phyloP scores from a whole-genome alignment of 2,113 vertebrate species.

The Erythrocercus mccallii region DNA sequence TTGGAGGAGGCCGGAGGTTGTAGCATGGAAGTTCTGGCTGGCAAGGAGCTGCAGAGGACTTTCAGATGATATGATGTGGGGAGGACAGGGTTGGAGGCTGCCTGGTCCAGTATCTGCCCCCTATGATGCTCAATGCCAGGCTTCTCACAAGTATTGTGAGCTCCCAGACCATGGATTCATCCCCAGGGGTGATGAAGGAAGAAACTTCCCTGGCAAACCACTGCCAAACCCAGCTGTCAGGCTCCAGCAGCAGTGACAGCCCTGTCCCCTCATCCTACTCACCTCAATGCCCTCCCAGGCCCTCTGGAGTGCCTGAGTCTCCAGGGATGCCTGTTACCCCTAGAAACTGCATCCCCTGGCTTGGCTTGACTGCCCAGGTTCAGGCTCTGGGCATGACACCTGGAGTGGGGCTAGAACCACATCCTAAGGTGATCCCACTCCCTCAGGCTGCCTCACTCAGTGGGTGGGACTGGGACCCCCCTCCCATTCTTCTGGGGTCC shows the following conservation, averaged over 20 bases:
- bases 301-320: background rate
- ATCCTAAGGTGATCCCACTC: accelerated
- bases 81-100: no score
- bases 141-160: background rate
- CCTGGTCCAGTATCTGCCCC: background rate
- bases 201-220: background rate
- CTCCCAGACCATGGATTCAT: background rate
- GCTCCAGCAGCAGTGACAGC: background rate
- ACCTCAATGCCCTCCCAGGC: background rate
- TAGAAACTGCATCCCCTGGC: accelerated
- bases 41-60: background rate
- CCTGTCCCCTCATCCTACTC: no score
- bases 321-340: background rate
- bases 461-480: background rate
- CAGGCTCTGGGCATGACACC: accelerated
- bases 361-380: background rate
- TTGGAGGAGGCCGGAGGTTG: background rate
- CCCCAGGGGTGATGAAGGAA: accelerated
- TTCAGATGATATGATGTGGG: background rate
- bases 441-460: background rate
- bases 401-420: background rate
- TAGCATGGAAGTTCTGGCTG: background rate
- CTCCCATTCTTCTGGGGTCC: background rate
- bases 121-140: background rate
- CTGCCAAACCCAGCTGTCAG: background rate